These are phyloP conservation scores for Bothrops alternatus DNA, from an alignment of 2,797 vertebrate species.

Conservation along the genomic window DNA sequence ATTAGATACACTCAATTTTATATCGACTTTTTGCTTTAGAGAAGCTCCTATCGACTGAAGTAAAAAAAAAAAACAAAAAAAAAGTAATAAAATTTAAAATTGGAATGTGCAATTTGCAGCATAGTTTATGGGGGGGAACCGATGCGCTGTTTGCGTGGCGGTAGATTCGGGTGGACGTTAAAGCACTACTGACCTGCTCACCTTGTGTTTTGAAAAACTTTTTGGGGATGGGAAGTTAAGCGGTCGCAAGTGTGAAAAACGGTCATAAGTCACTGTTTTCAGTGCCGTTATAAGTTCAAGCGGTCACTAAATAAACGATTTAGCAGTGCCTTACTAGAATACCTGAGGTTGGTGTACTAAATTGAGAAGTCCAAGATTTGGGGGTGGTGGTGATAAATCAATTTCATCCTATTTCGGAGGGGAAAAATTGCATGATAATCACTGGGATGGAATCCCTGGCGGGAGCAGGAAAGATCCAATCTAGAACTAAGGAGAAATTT, in stretches of 20 bases:
- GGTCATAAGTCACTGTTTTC: background rate
- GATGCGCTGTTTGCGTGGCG: background rate
- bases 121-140: background rate
- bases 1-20: constrained; percentile 57
- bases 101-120: background rate
- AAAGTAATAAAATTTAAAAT: constrained; percentile 20
- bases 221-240: background rate
- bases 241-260: background rate
- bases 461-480: background rate
- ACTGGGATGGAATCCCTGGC: background rate
- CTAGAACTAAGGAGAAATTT: background rate
- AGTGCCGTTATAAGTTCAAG: background rate
- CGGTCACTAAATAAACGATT: background rate
- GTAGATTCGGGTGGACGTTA: background rate
- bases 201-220: background rate
- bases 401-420: too few relatives aligned
- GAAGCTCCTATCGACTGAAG: constrained; percentile 41
- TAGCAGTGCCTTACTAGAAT: background rate
- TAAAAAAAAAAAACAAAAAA: background rate
- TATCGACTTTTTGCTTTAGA: constrained; percentile 65
- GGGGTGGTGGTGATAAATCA: too few relatives aligned
- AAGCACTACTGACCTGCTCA: background rate
- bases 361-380: background rate
- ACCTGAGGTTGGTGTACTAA: background rate
- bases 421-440: background rate